Evolutionary conservation across 2,113 vertebrate genomes (phyloP).

Genomic region (Grammomys dolichurus): DNA sequence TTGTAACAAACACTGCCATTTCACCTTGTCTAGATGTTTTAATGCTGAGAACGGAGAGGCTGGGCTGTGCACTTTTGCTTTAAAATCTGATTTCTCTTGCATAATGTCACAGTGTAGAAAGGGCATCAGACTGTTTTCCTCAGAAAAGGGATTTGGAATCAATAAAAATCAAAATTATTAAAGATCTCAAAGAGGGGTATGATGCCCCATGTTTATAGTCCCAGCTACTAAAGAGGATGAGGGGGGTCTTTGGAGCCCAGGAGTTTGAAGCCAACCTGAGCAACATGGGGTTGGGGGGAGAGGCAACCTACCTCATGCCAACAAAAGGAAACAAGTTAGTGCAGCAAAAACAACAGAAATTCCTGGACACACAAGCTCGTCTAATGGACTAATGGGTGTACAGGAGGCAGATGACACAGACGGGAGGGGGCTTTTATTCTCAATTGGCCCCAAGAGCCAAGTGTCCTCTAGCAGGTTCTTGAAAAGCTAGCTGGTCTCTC

Average conservation of each 20-base stretch:
- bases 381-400: not conserved
- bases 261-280: not conserved
- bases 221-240: not conserved
- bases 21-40: not conserved
- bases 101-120: not conserved
- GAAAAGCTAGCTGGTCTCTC: not conserved
- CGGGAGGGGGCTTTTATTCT: not conserved
- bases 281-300: not conserved
- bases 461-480: not conserved
- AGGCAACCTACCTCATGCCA: not conserved
- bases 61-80: not conserved
- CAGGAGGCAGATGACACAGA: fast-evolving
- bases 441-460: not conserved
- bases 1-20: not conserved
- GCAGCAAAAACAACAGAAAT: not conserved
- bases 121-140: not conserved
- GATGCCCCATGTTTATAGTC: not conserved
- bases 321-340: not conserved
- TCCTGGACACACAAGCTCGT: not conserved
- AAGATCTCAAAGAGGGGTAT: not conserved
- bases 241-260: not conserved
- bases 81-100: not conserved
- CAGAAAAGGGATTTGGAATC: not conserved
- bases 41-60: not conserved
- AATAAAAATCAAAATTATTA: constrained; percentile 23